phyloP scores from a whole-genome alignment of 2,113 vertebrate species.

The Apeltes quadracus region DNA sequence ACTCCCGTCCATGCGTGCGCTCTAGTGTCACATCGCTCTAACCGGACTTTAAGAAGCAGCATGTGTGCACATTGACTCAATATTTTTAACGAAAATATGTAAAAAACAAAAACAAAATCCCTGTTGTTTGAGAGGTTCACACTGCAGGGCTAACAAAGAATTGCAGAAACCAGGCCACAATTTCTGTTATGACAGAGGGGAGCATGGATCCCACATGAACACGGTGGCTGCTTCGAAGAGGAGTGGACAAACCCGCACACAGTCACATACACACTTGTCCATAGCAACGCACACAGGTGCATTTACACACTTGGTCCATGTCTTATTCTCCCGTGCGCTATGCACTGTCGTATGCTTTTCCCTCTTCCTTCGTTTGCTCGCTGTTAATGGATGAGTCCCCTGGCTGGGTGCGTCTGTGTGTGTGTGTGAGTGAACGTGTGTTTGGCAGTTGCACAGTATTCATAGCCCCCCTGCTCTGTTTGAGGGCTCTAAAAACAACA shows the following conservation, averaged over 20 bases:
- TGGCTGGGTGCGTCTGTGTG: slow-evolving; percentile 5
- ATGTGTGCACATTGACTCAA: background rate
- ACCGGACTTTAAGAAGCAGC: background rate
- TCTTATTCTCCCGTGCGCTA: background rate
- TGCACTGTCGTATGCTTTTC: background rate
- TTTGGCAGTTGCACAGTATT: slow-evolving; percentile 49
- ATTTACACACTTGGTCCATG: background rate
- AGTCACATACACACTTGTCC: slow-evolving; percentile 22
- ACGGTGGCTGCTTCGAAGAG: slow-evolving; percentile 3
- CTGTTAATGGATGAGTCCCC: background rate
- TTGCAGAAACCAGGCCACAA: slow-evolving; percentile 46
- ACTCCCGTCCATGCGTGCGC: no score
- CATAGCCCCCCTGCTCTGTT: slow-evolving; percentile 29
- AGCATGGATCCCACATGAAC: slow-evolving; percentile 49
- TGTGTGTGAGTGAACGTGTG: slow-evolving; percentile 2
- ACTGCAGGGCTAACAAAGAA: slow-evolving; percentile 39
- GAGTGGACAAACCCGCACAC: background rate
- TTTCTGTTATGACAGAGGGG: slow-evolving; percentile 23
- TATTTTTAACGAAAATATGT: slow-evolving; percentile 4
- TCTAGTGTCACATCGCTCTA: no score
- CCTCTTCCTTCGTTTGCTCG: background rate
- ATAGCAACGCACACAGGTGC: slow-evolving; percentile 25
- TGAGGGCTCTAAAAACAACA: slow-evolving; percentile 48
- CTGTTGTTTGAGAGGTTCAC: background rate
- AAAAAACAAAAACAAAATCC: background rate